These are phyloP conservation scores for Zaprionus camerounensis DNA, from an alignment of 1,140 invertebrate species.

Conservation along the genomic window DNA sequence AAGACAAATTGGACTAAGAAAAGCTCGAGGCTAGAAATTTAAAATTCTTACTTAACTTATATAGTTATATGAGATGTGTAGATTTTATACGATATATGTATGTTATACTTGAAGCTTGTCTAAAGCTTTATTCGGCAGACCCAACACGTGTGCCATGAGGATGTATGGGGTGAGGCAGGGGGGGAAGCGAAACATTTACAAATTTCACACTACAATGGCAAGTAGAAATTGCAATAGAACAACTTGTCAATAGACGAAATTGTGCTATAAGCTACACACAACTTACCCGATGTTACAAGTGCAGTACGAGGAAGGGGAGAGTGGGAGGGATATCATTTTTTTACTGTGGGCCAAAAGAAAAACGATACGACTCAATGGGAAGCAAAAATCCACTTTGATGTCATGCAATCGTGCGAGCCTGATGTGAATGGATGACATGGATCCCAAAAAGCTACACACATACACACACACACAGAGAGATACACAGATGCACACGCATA, in stretches of 20 bases:
- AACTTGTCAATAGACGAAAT: constrained; percentile 33
- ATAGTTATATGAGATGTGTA: not conserved
- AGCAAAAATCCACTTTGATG: constrained; percentile 67
- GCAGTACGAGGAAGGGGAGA: too few species aligned
- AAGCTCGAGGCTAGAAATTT: not conserved
- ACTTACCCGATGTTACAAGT: too few species aligned
- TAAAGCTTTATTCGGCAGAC: not conserved
- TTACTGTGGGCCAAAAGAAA: constrained; percentile 20
- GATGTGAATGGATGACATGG: constrained; percentile 34
- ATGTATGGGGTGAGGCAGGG: not conserved
- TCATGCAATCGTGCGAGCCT: constrained; percentile 68
- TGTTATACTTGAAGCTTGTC: not conserved
- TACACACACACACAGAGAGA: not conserved
- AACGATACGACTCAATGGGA: constrained; percentile 45
- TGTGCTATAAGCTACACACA: constrained; percentile 45
- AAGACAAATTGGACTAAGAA: not conserved
- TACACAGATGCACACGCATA: not conserved
- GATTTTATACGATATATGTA: not conserved
- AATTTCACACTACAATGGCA: constrained; percentile 64
- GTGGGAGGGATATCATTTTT: constrained; percentile 7
- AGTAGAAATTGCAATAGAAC: constrained; percentile 28
- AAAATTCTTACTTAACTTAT: too few species aligned
- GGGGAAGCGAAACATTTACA: constrained; percentile 43
- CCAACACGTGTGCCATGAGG: constrained; percentile 23
- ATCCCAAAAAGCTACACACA: constrained; percentile 10